phyloP scores from a whole-genome alignment of 2,888 invertebrate genomes.

The Tachina fera region DNA sequence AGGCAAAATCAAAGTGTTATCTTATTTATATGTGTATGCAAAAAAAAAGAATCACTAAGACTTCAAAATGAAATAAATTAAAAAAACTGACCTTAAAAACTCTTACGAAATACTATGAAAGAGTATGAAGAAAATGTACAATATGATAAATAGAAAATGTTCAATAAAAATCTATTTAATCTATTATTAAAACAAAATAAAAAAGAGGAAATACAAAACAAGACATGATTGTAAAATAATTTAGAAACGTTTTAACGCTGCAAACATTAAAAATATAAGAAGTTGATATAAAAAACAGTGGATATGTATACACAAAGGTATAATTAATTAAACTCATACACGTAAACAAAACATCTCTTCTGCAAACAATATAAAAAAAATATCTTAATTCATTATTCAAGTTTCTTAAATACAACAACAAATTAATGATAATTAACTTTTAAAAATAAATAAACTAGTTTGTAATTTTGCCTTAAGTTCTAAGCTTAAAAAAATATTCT shows the following conservation, averaged over 20 bases:
- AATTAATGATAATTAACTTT: constrained; percentile 59
- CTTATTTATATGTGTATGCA: background rate
- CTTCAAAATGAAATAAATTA: constrained; percentile 42
- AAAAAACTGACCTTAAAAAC: constrained; percentile 1
- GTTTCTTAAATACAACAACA: constrained; percentile 45
- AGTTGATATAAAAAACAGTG: constrained; percentile 43
- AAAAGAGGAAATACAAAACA: background rate
- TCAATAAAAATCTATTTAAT: constrained; percentile 10
- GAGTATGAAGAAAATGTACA: constrained; percentile 2
- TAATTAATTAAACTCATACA: constrained; percentile 61
- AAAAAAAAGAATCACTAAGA: constrained; percentile 48
- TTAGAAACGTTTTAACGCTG: constrained; percentile 68
- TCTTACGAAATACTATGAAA: constrained; percentile 3
- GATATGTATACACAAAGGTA: constrained; percentile 51
- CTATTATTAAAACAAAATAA: background rate
- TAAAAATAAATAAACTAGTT: constrained; percentile 77
- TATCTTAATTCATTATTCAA: constrained; percentile 35
- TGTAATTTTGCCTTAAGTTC: constrained; percentile 81
- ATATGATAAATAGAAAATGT: background rate
- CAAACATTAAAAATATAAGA: constrained; percentile 54
- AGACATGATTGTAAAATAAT: constrained; percentile 19
- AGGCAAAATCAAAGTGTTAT: constrained; percentile 29
- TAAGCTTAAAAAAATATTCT: constrained; percentile 77
- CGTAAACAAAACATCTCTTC: background rate
- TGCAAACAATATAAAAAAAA: constrained; percentile 36